These are phyloP conservation scores for Petrocephalus microphthalmus DNA, from an alignment of 2,113 vertebrate species.

Conservation along the genomic window DNA sequence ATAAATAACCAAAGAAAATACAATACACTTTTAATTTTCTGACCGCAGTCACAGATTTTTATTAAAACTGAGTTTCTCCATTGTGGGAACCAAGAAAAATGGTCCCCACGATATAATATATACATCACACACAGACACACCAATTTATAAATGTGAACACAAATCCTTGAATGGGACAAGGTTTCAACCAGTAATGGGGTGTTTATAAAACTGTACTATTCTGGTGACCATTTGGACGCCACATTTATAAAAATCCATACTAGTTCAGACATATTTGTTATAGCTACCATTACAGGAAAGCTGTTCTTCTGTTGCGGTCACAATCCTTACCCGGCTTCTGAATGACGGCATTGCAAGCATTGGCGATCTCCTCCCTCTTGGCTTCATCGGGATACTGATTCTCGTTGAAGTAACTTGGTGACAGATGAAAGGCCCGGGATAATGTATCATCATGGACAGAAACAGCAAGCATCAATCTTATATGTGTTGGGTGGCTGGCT, in stretches of 20 bases:
- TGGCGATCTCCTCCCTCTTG: slow-evolving; percentile 95
- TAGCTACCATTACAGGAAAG: not conserved
- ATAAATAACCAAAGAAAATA: not conserved
- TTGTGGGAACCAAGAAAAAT: too few relatives aligned
- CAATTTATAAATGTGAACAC: not conserved
- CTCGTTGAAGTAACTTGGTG: slow-evolving; percentile 89
- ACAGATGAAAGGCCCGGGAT: not conserved
- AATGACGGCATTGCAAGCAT: slow-evolving; percentile 94
- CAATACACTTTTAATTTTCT: not conserved
- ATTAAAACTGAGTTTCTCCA: too few relatives aligned
- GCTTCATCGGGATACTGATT: slow-evolving; percentile 97
- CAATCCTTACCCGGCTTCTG: slow-evolving; percentile 85
- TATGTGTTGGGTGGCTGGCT: not conserved
- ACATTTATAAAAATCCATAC: not conserved
- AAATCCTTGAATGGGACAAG: not conserved
- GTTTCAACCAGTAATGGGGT: not conserved
- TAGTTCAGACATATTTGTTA: not conserved
- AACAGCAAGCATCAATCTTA: not conserved
- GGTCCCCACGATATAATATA: not conserved
- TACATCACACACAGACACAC: not conserved
- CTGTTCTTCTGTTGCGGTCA: not conserved
- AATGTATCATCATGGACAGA: not conserved
- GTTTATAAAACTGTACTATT: not conserved
- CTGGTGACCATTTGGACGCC: not conserved
- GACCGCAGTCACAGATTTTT: too few relatives aligned